Conservation (phyloP, 2,797 vertebrate species). For the Myotis myotis region DNA sequence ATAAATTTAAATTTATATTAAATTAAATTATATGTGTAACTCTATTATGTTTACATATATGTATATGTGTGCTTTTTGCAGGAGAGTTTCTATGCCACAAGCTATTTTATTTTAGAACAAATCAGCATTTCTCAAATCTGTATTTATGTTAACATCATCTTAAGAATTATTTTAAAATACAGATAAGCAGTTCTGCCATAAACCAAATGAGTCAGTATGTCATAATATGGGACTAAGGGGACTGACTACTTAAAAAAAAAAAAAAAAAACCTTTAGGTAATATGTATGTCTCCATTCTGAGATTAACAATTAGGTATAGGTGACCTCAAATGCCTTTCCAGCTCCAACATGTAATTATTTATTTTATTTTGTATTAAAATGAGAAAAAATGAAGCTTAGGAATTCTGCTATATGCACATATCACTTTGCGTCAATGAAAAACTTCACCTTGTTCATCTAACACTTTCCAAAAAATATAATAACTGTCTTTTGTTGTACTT, state of each 20-base stretch:
- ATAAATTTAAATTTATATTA: not conserved
- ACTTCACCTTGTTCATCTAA: slow-evolving; percentile 8
- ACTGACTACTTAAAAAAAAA: not conserved
- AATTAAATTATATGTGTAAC: not conserved
- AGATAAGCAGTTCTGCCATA: not conserved
- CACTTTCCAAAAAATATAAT: not conserved
- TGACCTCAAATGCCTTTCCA: not conserved
- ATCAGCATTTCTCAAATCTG: not conserved
- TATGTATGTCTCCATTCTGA: not conserved
- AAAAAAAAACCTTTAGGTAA: not conserved
- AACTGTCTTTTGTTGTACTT: not conserved
- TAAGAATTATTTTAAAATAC: slow-evolving; percentile 3
- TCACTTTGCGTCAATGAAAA: not conserved
- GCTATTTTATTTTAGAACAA: not conserved
- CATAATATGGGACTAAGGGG: not conserved
- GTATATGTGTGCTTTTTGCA: not conserved
- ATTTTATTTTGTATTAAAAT: not conserved
- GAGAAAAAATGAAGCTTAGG: not conserved
- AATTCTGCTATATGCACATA: not conserved
- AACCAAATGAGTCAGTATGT: not conserved
- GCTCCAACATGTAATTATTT: not conserved
- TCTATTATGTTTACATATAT: not conserved
- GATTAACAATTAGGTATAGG: not conserved
- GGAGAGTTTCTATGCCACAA: not conserved
- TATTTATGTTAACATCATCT: not conserved